Conservation (phyloP, 2,888 invertebrate species). For the Drosophila maculinotata region DNA sequence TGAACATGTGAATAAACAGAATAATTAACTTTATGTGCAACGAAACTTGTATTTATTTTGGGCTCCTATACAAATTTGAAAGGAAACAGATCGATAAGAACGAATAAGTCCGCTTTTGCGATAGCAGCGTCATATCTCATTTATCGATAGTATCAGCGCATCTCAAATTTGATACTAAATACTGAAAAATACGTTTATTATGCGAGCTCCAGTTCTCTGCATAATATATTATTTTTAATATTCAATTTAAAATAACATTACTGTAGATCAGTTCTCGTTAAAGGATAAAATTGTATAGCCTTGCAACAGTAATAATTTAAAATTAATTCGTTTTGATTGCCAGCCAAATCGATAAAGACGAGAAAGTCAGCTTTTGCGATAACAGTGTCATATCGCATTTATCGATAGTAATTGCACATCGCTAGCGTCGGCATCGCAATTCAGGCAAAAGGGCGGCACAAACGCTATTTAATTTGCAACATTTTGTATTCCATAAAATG, state of each 20-base stretch:
- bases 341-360: background rate
- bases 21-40: constrained; percentile 67
- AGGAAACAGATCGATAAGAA: constrained; percentile 3
- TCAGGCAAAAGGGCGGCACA: constrained; percentile 54
- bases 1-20: constrained; percentile 71
- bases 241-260: too few species aligned
- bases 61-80: too few species aligned
- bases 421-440: constrained; percentile 48
- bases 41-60: background rate
- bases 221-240: too few species aligned
- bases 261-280: too few species aligned
- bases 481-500: constrained; percentile 87
- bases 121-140: background rate
- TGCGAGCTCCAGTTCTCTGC: too few species aligned
- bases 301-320: too few species aligned
- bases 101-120: background rate
- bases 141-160: constrained; percentile 7
- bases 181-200: too few species aligned
- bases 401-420: constrained; percentile 15
- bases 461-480: background rate
- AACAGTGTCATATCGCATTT: background rate
- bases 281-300: too few species aligned
- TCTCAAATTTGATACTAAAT: too few species aligned
- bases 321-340: too few species aligned
- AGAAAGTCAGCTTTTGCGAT: background rate